Conservation (phyloP, 1,140 invertebrate species). For the Drosophila seguyi region DNA sequence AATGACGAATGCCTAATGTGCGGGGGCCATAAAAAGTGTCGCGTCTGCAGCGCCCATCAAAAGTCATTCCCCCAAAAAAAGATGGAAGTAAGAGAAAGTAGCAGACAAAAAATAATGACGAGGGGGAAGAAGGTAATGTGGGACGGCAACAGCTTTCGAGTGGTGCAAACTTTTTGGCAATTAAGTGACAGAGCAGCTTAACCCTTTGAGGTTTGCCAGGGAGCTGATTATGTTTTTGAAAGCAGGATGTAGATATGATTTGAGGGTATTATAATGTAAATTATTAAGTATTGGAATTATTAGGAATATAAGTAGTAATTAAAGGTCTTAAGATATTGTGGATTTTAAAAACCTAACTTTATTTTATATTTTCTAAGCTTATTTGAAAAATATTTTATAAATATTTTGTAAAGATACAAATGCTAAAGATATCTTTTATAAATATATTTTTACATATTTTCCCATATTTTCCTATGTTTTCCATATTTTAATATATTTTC, state of each 20-base stretch:
- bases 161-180: constrained; percentile 62
- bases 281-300: not conserved
- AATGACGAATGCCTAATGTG: constrained; percentile 63
- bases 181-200: constrained; percentile 34
- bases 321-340: too few species aligned
- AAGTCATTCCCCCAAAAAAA: constrained; percentile 56
- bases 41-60: constrained; percentile 69
- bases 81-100: constrained; percentile 39
- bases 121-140: not conserved
- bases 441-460: not conserved
- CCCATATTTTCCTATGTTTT: too few species aligned
- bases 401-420: too few species aligned
- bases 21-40: constrained; percentile 68
- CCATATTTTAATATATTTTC: not conserved
- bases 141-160: constrained; percentile 10
- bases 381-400: too few species aligned
- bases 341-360: not conserved
- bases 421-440: not conserved
- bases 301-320: not conserved
- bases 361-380: not conserved
- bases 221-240: not conserved
- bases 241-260: not conserved
- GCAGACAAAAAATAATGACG: constrained; percentile 4
- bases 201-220: constrained; percentile 16
- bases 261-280: not conserved